Conservation (phyloP, 2,888 invertebrate species). For the Escarpia spicata region DNA sequence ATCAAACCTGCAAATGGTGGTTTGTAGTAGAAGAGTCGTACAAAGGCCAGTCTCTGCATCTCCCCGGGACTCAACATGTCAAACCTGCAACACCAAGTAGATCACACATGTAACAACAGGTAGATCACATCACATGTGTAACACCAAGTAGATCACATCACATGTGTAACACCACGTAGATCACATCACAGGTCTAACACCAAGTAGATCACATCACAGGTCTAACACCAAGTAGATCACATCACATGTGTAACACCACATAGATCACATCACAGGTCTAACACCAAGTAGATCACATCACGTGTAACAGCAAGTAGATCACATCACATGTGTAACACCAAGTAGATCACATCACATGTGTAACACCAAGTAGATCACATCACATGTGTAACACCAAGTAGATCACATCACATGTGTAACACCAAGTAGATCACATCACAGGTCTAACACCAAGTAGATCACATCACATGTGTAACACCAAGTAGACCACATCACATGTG, state of each 20-base stretch:
- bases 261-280: background rate
- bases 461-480: too few relatives aligned
- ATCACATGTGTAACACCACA: background rate
- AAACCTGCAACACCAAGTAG: constrained; percentile 57
- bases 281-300: background rate
- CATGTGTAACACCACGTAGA: background rate
- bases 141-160: background rate
- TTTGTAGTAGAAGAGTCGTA: constrained; percentile 89
- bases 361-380: background rate
- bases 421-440: too few relatives aligned
- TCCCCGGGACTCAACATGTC: constrained; percentile 96
- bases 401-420: too few relatives aligned
- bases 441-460: too few relatives aligned
- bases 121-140: background rate
- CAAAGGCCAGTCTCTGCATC: constrained; percentile 94
- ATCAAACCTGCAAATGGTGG: constrained; percentile 67
- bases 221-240: background rate
- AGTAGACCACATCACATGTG: background rate
- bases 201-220: background rate
- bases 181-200: background rate
- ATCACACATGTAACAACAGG: background rate
- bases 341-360: background rate
- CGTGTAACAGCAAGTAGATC: background rate
- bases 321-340: background rate
- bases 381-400: too few relatives aligned